These are phyloP conservation scores for Calcarius lapponicus DNA, from an alignment of 2,797 vertebrate genomes.

Conservation along the genomic window DNA sequence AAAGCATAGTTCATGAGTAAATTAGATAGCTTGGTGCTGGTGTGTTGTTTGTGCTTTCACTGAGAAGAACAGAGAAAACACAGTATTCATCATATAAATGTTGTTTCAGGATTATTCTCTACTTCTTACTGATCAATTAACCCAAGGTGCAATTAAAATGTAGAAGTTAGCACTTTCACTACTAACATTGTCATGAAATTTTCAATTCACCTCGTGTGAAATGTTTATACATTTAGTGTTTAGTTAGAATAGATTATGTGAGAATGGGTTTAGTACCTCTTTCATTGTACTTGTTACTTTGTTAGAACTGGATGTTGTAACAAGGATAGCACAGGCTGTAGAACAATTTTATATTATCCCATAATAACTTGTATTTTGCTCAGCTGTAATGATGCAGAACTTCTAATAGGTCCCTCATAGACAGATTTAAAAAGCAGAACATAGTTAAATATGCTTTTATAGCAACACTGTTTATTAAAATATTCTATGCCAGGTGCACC, in stretches of 20 bases:
- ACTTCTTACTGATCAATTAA: neutral
- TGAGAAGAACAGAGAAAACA: neutral
- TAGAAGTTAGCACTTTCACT: neutral
- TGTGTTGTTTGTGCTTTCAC: neutral
- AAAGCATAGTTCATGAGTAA: neutral
- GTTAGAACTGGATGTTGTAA: neutral
- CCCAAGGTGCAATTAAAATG: neutral
- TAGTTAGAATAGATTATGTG: neutral
- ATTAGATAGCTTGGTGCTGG: neutral
- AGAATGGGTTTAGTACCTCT: neutral
- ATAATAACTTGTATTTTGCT: neutral
- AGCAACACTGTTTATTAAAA: neutral
- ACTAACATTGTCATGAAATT: neutral
- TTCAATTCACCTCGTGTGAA: neutral
- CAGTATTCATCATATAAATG: neutral
- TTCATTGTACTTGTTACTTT: neutral
- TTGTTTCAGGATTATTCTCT: neutral
- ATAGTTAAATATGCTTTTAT: neutral
- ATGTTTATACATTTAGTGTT: neutral
- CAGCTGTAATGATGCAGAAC: neutral
- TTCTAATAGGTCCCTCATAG: neutral
- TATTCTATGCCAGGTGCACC: neutral
- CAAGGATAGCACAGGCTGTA: neutral
- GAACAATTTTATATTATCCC: neutral
- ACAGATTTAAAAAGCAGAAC: neutral